Base-by-base conservation (phyloP, 2,113 vertebrate genomes). In the Pangasianodon hypophthalmus region DNA sequence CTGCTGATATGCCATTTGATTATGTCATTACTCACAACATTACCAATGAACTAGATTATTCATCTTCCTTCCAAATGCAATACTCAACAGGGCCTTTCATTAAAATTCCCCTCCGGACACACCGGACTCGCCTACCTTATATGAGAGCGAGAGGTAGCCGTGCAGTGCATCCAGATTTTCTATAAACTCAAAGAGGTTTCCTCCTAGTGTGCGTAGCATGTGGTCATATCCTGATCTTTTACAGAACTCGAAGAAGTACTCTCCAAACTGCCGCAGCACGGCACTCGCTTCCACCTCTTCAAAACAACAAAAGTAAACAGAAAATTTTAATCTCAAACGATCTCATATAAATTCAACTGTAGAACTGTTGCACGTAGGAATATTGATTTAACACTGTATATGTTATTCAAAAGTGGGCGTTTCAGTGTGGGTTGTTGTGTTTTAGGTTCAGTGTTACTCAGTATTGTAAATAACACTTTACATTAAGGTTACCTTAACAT, bases 161-260 rank as follows among this genome's bases (percentile, higher is more conserved):
- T 97, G 96, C 88, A 97, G 69, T 1, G 96, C 94, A 91, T 97
- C 96, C 93, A 97, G 90, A 88, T 97, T 97, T 90, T 97, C 97
- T 52, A 96, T 96, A 88, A 97, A 97, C 85, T 97, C 96, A 2
- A 95, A 96, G 2, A 97, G 95, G 91, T 96, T 96, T 89, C 96
- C 96, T 88, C 96, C 96, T 50, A 97, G 93, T 0, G 96, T 96
- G 90, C 96, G 94, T 91, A 97, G 94, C 97, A 97, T 97, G 88
- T 95, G 96, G 90, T 96, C 96, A 48, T 97, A 97, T 60, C 96
- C 96, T 6, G 97, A 96, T 67, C 94, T 95, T 91, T 97, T 97
- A 89, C 96, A 97, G 92, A 97, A 97, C 89, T 96, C 95, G 92
- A 97, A 97, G 94, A 97, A 97, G 92, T 97, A 96, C 88, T 96